phyloP scores from a whole-genome alignment of 1,140 invertebrate genomes.

The Euwallacea similis region DNA sequence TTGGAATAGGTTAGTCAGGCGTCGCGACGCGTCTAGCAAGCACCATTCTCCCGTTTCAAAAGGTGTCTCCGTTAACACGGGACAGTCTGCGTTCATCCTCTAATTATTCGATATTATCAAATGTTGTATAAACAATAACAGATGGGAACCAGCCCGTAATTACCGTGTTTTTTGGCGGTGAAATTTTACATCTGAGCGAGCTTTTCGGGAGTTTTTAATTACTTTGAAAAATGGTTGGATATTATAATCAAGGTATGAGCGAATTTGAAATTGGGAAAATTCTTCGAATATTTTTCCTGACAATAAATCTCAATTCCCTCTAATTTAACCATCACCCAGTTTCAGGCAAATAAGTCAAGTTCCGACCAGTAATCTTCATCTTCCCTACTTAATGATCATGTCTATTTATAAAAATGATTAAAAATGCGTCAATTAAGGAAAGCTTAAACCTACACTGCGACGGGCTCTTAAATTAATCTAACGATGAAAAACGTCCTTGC shows the following conservation, averaged over 20 bases:
- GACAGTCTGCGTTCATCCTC: too few relatives aligned
- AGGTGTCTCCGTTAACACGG: background rate
- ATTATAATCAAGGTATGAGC: conserved; percentile 30
- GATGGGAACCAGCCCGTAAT: too few relatives aligned
- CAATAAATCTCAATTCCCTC: too few relatives aligned
- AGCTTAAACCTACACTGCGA: background rate
- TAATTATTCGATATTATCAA: too few relatives aligned
- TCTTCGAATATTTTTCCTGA: too few relatives aligned
- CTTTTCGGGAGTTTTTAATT: background rate
- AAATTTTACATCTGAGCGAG: background rate
- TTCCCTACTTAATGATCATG: too few relatives aligned
- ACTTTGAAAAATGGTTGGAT: conserved; percentile 30
- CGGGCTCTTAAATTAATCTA: background rate
- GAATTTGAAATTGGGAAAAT: too few relatives aligned
- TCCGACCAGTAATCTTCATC: background rate
- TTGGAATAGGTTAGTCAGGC: conserved; percentile 14
- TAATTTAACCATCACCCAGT: too few relatives aligned
- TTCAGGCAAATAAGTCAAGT: too few relatives aligned
- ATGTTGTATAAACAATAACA: too few relatives aligned
- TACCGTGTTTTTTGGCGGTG: background rate
- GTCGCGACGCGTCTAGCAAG: conserved; percentile 31
- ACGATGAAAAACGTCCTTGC: too few relatives aligned
- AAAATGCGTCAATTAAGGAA: background rate
- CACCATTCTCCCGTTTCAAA: conserved; percentile 8
- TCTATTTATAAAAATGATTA: conserved; percentile 24